A percentile compares a stretch with the other conserved stretches of the same genome.
Evolutionary conservation across 2,113 vertebrate species (phyloP).

Genomic region (Trochalopteron elliotii): DNA sequence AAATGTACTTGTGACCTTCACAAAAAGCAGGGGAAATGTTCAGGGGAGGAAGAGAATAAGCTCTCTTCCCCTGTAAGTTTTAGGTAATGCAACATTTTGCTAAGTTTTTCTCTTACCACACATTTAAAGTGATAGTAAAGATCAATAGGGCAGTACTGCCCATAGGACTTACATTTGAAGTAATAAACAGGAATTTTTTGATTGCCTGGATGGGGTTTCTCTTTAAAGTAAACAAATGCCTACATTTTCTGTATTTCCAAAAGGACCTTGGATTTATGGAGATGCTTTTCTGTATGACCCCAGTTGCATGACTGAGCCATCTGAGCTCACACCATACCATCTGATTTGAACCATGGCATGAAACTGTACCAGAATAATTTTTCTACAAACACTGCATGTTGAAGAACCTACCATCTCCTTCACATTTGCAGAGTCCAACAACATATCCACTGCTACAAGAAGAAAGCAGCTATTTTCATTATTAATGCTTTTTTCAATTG

Average conservation of each 20-base stretch:
- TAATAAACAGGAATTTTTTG: background rate
- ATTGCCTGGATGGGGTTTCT: background rate
- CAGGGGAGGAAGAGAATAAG: background rate
- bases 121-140: background rate
- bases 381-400: background rate
- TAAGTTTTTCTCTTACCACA: background rate
- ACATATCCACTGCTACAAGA: conserved; percentile 79
- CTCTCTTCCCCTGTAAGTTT: background rate
- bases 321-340: background rate
- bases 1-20: background rate
- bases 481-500: conserved; percentile 82
- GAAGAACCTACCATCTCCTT: conserved; percentile 76
- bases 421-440: conserved; percentile 68
- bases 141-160: background rate
- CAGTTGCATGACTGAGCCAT: background rate
- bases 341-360: background rate
- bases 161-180: background rate
- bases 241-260: background rate
- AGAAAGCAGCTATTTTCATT: conserved; percentile 89
- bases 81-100: background rate
- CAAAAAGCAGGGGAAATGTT: background rate
- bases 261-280: background rate
- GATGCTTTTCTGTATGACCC: background rate
- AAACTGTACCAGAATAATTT: background rate
- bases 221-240: background rate